Base-by-base conservation (phyloP, 1,140 invertebrate genomes). In the Drosophila pallidifrons region DNA sequence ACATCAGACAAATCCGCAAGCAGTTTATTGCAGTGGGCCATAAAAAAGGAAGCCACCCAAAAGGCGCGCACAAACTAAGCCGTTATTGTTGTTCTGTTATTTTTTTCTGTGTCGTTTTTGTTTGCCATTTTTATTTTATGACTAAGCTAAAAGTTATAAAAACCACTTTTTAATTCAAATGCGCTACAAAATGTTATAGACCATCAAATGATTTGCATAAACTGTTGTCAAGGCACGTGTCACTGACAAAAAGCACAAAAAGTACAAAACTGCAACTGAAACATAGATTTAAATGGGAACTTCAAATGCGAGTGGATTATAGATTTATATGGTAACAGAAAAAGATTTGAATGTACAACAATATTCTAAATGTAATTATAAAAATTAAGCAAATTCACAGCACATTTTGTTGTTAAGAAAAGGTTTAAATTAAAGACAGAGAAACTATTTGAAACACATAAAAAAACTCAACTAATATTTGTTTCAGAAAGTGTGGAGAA, bases 201-300 rank as follows among this genome's bases (percentile, higher is more conserved):
- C 60, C 73, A 75, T 75, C 55, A 75, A 75, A 71, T 41, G 45
- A 71, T 75, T 75, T 75, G 73, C 73, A 75, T 71, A 71, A 75
- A 65, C 73, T 65, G 67, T 60, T 45, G 11, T n/a, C 8, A 16
- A 30, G 46, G 60, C 67, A 75, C 68, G 67, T 75, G 73, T 59
- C 60, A 32, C 20, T 5, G 10, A 38, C 35, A 10, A 38, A 25
- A 10, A 38, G 8, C 6, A 38, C 35, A 32, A 32, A 32, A 32
- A 5, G 5, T 8, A 32, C 30, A 38, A 38, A 41, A 63, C 30
- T 75, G 58, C 66, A 25, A 25, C 20, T 25, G 20, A 25, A 25
- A 25, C 20, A 25, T 4, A 25, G 20, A 0, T 4, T 25, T 25
- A 25, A 25, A 38, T 38, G 35, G 10, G 35, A 38, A 38, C 35